Evolutionary conservation across 2,888 invertebrate species (phyloP), one percentile per base, ranked within the genome.

Genomic region (Cetonia aurata): DNA sequence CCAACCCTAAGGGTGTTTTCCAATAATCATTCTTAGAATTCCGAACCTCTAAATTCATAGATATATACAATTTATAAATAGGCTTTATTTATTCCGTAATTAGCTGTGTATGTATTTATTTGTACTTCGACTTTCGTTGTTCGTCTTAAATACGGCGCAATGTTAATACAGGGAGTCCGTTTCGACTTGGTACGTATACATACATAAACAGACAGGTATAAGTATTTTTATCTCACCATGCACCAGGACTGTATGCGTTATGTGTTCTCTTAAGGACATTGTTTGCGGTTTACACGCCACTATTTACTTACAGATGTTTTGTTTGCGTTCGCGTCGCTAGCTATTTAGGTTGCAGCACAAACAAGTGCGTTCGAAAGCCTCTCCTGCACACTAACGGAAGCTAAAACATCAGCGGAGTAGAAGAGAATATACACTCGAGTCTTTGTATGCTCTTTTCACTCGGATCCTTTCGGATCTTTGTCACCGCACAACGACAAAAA

Each of bases 11-110:
- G 56, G 56, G 56, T 33, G 56, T 25, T 15, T 56, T 31, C 9
- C 31, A 37, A n/a, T n/a, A n/a, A 56, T 56, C 33, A 56, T 56
- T 56, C 56, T 13, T 13, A 37, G 56, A 56, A 56, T 37, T 13
- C 8, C 15, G 33, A 56, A 37, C 37, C 15, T 33, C n/a, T n/a
- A n/a, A n/a, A 33, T 13, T 6, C 15, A 53, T n/a, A n/a, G n/a
- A n/a, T 12, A 33, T 33, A 33, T 55, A 55, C 31, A 33, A 33
- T 55, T 12, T 55, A 9, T 37, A 33, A 37, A 56, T 41, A 56
- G 33, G 37, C 37, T 56, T 37, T 12, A 44, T 44, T 44, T 13
- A 44, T 44, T 25, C 25, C 25, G 25, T 25, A 25, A 25, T 25
- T 25, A 25, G 25, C 25, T 4, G 25, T 3, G 25, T 4, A 25